These are phyloP conservation scores for Melopsittacus undulatus DNA, from an alignment of 2,797 vertebrate genomes.

Conservation along the genomic window DNA sequence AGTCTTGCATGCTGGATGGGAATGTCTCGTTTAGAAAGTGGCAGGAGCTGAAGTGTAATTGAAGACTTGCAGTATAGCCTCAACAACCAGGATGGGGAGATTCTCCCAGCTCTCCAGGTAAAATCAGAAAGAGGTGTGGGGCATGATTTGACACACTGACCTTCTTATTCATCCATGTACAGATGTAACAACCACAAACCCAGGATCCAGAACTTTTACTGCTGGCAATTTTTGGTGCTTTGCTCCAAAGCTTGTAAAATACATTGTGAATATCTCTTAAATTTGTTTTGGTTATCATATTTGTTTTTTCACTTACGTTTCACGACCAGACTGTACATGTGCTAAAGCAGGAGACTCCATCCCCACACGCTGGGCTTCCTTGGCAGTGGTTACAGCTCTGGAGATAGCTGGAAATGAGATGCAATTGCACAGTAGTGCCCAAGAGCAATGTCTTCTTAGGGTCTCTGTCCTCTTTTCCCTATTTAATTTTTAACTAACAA, in stretches of 20 bases:
- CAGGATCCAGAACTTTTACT: background rate
- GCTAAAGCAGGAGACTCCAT: background rate
- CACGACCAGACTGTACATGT: rapidly evolving
- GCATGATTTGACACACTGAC: background rate
- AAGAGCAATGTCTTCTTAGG: rapidly evolving
- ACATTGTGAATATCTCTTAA: background rate
- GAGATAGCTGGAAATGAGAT: background rate
- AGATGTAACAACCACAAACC: too few relatives aligned
- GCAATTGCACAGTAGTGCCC: background rate
- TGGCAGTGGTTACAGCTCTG: rapidly evolving
- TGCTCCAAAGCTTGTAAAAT: background rate
- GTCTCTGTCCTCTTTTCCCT: background rate
- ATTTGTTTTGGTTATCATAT: background rate
- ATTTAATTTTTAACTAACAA: background rate
- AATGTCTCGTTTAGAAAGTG: background rate
- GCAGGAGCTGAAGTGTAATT: background rate
- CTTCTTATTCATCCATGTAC: background rate
- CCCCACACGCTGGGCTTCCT: rapidly evolving
- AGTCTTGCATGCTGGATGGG: background rate
- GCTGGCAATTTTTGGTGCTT: background rate
- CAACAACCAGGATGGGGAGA: background rate
- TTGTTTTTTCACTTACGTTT: background rate
- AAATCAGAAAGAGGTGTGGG: background rate
- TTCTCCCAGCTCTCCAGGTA: background rate
- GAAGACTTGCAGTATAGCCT: background rate